Percentiles rank a stretch among this genome's conserved stretches.
Conservation (phyloP, 2,113 vertebrate genomes). For the Drymodes brunneopygia region DNA sequence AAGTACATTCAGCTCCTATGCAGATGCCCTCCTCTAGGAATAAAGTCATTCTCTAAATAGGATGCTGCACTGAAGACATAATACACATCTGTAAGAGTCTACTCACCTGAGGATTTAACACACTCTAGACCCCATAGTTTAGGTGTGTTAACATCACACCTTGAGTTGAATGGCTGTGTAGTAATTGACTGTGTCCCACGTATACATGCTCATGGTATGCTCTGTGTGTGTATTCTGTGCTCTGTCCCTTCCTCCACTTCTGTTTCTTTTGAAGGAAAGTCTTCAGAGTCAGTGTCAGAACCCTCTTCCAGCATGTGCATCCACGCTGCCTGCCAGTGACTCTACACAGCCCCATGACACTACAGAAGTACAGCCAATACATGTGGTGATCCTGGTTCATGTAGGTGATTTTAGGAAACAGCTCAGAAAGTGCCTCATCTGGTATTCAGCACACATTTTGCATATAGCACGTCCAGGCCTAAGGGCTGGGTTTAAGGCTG, state of each 20-base stretch:
- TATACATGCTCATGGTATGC: not conserved
- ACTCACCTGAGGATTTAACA: not conserved
- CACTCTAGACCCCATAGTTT: not conserved
- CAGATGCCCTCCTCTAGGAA: not conserved
- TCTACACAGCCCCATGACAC: not conserved
- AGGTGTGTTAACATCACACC: not conserved
- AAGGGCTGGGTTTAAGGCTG: not conserved
- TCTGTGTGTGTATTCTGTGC: accelerated
- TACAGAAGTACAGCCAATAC: not conserved
- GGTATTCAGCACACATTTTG: not conserved
- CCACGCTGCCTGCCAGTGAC: not conserved
- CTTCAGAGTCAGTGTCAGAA: not conserved
- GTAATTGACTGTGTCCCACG: too few species aligned
- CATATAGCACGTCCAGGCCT: not conserved
- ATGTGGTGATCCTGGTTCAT: not conserved
- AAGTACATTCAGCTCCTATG: not conserved
- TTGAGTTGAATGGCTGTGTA: not conserved
- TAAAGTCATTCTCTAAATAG: not conserved
- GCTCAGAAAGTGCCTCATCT: not conserved
- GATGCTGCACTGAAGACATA: not conserved
- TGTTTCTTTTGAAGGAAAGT: not conserved
- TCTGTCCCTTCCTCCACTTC: not conserved
- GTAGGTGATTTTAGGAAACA: not conserved
- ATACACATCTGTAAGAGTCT: not conserved
- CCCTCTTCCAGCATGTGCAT: not conserved